A percentile compares a stretch with the other conserved stretches of the same genome.
Conservation (phyloP, 2,797 vertebrate genomes). For the Acanthurus leucopareius region DNA sequence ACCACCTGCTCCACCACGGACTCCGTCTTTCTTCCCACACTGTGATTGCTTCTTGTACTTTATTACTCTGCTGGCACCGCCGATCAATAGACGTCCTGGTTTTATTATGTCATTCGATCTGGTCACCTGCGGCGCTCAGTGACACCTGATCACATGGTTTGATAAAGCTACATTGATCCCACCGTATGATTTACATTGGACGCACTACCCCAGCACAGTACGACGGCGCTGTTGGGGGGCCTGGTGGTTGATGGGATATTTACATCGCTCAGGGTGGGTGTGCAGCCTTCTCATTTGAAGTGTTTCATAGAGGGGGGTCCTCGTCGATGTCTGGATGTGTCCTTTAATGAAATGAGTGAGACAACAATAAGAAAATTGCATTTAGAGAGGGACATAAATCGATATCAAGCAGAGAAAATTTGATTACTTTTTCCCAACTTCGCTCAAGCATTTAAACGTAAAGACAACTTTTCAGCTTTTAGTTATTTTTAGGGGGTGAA, state of each 20-base stretch:
- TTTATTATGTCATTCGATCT: constrained; percentile 85
- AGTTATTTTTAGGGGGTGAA: background rate
- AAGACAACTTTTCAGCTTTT: constrained; percentile 4
- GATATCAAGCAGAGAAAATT: constrained; percentile 49
- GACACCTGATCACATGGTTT: constrained; percentile 78
- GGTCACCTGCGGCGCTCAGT: constrained; percentile 69
- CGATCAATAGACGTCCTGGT: constrained; percentile 74
- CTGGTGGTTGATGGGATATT: constrained; percentile 53
- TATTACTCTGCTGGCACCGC: constrained; percentile 66
- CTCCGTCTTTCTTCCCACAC: constrained; percentile 41
- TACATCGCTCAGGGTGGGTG: constrained; percentile 35
- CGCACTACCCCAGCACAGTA: constrained; percentile 10
- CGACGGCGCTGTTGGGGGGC: background rate
- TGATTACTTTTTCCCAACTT: constrained; percentile 61
- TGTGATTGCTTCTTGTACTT: constrained; percentile 68
- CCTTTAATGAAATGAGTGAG: constrained; percentile 70
- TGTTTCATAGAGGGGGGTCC: constrained; percentile 28
- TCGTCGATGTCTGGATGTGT: constrained; percentile 61
- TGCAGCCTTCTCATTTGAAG: constrained; percentile 44
- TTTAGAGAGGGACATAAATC: constrained; percentile 61
- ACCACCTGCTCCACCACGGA: constrained; percentile 46
- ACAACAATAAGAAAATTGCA: constrained; percentile 61
- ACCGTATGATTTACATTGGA: constrained; percentile 65
- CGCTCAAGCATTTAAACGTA: constrained; percentile 32
- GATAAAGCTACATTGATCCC: constrained; percentile 78